Base-by-base conservation (phyloP, 2,797 vertebrate genomes). In the Anisognathus igniventris region DNA sequence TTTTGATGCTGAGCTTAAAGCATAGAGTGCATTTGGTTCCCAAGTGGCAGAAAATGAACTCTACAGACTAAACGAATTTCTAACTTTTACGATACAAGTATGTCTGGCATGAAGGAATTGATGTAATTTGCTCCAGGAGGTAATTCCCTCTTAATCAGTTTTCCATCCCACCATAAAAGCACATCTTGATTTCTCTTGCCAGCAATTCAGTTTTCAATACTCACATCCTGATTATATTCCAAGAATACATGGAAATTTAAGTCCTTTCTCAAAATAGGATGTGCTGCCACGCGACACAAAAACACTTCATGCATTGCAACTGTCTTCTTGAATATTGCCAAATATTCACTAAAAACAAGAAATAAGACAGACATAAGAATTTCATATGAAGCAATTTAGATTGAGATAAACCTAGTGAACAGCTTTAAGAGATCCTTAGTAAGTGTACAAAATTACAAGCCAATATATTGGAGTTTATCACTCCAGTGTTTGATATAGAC, bases 231-330 rank as follows among this genome's bases (percentile, higher is more conserved):
- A 98, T 99, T 99, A 98, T 99, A 99, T 97, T 99, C 99, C 98
- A 99, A 98, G 97, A 99, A 99, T 76, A 99, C 99, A 82, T 99
- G 99, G 96, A 99, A 99, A 98, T 99, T 99, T 97, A 99, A 98
- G 98, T 99, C 99, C 97, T 99, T 99, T 96, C 99, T 98, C 96
- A 99, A 98, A 97, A 99, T 98, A 44, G 99, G 99, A 97, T 99
- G 99, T 54, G 99, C 99, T 51, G 99, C 99, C 86, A 99, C 99
- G 1, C 99, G 99, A 96, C 99, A 99, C 82, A 99, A 98, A 96
- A 99, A 99, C 33, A 99, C 99, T 97, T 99, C 99, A 90, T 99
- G 99, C 99, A 99, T 99, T 74, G 99, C 99, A 71, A 99, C 99
- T 0, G 99, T 99, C 98, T 99, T 99, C 98, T 99, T 99, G 90